These are phyloP conservation scores for Euwallacea similis DNA, from an alignment of 1,140 invertebrate species.

Conservation along the genomic window DNA sequence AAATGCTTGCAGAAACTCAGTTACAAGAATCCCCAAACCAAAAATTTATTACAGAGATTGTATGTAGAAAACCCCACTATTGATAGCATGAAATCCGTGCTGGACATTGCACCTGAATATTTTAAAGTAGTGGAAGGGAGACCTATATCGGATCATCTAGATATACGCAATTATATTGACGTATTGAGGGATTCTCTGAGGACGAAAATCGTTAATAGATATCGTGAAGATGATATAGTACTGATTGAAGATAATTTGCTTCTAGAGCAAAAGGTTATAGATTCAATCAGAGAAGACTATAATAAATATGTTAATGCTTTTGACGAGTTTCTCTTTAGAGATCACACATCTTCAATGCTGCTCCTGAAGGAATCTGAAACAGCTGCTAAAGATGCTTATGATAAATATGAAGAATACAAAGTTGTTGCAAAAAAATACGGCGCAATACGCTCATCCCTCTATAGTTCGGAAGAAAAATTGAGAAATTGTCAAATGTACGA, in stretches of 20 bases:
- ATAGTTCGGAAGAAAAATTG: conserved; percentile 64
- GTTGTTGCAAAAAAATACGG: conserved; percentile 56
- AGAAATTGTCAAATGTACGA: conserved; percentile 65
- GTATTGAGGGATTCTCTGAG: conserved; percentile 59
- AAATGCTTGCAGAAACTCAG: conserved; percentile 46
- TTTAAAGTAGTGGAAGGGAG: conserved; percentile 61
- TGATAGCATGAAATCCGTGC: conserved; percentile 53
- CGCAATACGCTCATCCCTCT: conserved; percentile 61
- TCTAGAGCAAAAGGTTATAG: conserved; percentile 59
- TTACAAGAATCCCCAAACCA: conserved; percentile 40
- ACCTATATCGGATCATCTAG: conserved; percentile 55
- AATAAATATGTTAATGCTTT: conserved; percentile 61
- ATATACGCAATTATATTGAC: conserved; percentile 59
- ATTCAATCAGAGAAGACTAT: conserved; percentile 60
- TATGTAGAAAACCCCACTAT: conserved; percentile 46
- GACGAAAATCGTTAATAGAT: conserved; percentile 60
- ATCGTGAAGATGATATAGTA: conserved; percentile 62
- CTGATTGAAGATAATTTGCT: conserved; percentile 63
- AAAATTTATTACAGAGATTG: conserved; percentile 51
- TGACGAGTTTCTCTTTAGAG: conserved; percentile 64
- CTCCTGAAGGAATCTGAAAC: conserved; percentile 59
- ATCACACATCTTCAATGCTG: conserved; percentile 63
- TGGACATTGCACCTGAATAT: conserved; percentile 65
- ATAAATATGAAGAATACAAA: conserved; percentile 58
- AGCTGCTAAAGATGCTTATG: conserved; percentile 55